phyloP scores from a whole-genome alignment of 1,140 invertebrate genomes.

The Halotydeus destructor region DNA sequence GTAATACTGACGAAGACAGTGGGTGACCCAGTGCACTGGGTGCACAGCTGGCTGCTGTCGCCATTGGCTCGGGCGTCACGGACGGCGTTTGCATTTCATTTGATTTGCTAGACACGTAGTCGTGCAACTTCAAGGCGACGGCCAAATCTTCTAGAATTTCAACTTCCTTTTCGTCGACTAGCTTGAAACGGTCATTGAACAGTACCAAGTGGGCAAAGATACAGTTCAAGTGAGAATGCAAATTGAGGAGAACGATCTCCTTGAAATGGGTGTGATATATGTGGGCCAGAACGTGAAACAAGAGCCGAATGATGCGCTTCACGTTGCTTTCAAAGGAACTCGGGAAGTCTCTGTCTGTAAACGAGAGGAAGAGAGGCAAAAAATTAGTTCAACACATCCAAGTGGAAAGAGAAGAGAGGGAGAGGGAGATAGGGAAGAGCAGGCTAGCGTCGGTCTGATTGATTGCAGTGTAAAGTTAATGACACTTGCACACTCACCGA shows the following conservation, averaged over 20 bases:
- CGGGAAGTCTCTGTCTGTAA: constrained; percentile 76
- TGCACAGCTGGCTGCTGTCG: constrained; percentile 3
- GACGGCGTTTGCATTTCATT: not conserved
- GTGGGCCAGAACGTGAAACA: constrained; percentile 94
- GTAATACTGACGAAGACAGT: not conserved
- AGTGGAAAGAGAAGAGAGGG: too few relatives aligned
- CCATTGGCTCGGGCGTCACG: not conserved
- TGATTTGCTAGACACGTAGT: constrained; percentile 6
- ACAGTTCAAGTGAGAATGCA: constrained; percentile 84
- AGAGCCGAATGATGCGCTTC: constrained; percentile 79
- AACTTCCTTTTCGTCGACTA: constrained; percentile 85
- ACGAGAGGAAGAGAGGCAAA: constrained; percentile 26
- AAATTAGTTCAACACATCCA: constrained; percentile 13
- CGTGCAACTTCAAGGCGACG: constrained; percentile 22
- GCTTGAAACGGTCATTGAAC: constrained; percentile 59
- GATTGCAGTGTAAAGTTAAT: too few relatives aligned
- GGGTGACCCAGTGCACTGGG: constrained; percentile 6
- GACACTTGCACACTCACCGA: constrained; percentile 69
- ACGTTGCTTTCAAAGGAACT: constrained; percentile 78
- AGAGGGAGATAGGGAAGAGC: too few relatives aligned
- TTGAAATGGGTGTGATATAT: constrained; percentile 93
- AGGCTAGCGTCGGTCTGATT: too few relatives aligned
- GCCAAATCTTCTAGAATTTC: constrained; percentile 57
- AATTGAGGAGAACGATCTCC: constrained; percentile 69
- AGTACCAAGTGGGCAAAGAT: constrained; percentile 86